These are phyloP conservation scores for Chaetodon trifasciatus DNA, from an alignment of 2,797 vertebrate genomes.

Conservation along the genomic window DNA sequence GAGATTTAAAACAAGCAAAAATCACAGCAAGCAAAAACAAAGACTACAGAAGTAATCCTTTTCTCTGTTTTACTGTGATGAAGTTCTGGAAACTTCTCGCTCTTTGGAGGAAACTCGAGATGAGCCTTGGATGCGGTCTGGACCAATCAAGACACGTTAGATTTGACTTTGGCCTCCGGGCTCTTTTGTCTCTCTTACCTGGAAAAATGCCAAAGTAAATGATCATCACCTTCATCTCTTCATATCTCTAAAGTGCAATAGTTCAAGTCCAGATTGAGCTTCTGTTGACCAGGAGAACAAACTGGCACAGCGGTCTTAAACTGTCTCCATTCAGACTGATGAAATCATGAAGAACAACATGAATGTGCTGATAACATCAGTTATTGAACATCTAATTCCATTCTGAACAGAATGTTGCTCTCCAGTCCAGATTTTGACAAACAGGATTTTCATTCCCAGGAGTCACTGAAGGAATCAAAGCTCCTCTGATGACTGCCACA, in stretches of 20 bases:
- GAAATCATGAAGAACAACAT: neutral
- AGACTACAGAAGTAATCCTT: neutral
- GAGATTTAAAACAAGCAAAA: neutral
- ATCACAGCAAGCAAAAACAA: neutral
- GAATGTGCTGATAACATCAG: neutral
- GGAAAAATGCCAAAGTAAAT: neutral
- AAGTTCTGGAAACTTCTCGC: neutral
- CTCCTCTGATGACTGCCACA: slow-evolving; percentile 8
- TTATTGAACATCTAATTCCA: neutral
- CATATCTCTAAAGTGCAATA: neutral
- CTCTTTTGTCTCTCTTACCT: neutral
- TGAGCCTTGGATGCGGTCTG: neutral
- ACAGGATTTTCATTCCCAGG: slow-evolving; percentile 17
- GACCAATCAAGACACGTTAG: neutral
- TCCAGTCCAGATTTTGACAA: neutral
- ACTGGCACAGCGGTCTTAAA: neutral
- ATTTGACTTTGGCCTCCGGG: neutral
- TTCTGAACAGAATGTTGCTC: neutral
- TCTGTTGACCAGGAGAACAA: neutral
- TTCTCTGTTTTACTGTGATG: neutral
- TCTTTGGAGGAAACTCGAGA: neutral
- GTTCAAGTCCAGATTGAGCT: neutral
- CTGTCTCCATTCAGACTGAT: neutral
- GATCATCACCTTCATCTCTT: neutral
- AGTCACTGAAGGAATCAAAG: neutral